Conservation (phyloP, 2,113 vertebrate genomes). For the Bujurquina vittata region DNA sequence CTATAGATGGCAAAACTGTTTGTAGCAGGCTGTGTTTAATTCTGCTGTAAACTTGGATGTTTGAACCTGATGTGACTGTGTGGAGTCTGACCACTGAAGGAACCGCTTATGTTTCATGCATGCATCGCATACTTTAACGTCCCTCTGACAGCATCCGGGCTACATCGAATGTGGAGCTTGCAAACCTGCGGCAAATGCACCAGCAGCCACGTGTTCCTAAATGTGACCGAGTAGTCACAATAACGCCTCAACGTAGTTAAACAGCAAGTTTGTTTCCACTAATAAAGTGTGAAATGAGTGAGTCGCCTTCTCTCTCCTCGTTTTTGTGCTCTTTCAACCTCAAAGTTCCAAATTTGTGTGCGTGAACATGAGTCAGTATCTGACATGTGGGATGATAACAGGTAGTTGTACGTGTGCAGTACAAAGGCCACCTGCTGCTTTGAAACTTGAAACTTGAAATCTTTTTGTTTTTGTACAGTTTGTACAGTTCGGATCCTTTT, state of each 20-base stretch:
- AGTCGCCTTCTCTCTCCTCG: neutral
- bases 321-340: neutral
- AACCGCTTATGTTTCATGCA: neutral
- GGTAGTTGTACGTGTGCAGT: neutral
- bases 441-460: neutral
- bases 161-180: neutral
- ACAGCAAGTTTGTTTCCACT: neutral
- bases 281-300: neutral
- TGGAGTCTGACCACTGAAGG: neutral
- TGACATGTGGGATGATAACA: neutral
- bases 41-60: neutral
- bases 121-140: neutral
- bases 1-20: no score
- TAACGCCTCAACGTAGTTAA: neutral
- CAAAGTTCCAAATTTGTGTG: neutral
- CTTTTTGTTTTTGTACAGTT: neutral
- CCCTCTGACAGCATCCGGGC: neutral
- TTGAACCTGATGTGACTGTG: neutral
- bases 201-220: neutral
- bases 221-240: neutral
- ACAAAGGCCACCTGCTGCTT: neutral
- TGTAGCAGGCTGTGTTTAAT: no score
- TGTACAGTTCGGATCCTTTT: neutral
- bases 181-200: no score
- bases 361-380: neutral